phyloP scores from a whole-genome alignment of 2,888 invertebrate genomes.

The Drosophila anomelani region DNA sequence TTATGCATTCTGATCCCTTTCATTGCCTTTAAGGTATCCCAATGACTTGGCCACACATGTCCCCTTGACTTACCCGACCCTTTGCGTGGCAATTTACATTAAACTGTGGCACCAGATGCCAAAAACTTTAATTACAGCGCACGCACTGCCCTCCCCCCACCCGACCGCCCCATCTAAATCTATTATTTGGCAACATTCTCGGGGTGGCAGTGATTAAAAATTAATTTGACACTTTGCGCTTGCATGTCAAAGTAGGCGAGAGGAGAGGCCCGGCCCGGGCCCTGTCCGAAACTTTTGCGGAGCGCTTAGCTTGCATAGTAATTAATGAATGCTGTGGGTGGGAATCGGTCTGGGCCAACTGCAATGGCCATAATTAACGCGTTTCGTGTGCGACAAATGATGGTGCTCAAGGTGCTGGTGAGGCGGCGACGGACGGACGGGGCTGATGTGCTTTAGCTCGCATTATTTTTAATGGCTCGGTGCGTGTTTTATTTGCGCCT shows the following conservation, averaged over 20 bases:
- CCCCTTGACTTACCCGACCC: constrained; percentile 41
- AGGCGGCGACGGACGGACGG: constrained; percentile 10
- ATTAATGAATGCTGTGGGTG: constrained; percentile 69
- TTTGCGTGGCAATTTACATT: constrained; percentile 53
- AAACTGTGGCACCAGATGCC: constrained; percentile 40
- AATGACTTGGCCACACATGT: constrained; percentile 35
- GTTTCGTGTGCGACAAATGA: constrained; percentile 77
- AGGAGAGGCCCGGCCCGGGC: constrained; percentile 5
- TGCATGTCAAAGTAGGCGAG: constrained; percentile 71
- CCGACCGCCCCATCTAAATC: constrained; percentile 73
- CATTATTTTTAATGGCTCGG: constrained; percentile 71
- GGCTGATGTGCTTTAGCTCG: constrained; percentile 27
- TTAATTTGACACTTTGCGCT: constrained; percentile 79
- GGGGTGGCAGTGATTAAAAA: constrained; percentile 71
- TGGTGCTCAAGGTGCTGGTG: constrained; percentile 42
- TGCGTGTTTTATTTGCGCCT: constrained; percentile 56
- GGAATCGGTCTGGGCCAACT: constrained; percentile 44
- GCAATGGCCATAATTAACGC: constrained; percentile 78
- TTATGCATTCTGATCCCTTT: too few relatives aligned
- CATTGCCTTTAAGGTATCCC: not conserved
- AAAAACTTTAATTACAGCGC: constrained; percentile 72
- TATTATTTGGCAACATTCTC: constrained; percentile 78
- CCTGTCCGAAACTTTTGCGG: constrained; percentile 63
- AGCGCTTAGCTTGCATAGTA: constrained; percentile 80
- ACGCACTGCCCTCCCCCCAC: constrained; percentile 17